Evolutionary conservation across 2,888 invertebrate species (phyloP), one percentile per base, ranked within the genome.

Genomic region (Phymatocera aterrima): DNA sequence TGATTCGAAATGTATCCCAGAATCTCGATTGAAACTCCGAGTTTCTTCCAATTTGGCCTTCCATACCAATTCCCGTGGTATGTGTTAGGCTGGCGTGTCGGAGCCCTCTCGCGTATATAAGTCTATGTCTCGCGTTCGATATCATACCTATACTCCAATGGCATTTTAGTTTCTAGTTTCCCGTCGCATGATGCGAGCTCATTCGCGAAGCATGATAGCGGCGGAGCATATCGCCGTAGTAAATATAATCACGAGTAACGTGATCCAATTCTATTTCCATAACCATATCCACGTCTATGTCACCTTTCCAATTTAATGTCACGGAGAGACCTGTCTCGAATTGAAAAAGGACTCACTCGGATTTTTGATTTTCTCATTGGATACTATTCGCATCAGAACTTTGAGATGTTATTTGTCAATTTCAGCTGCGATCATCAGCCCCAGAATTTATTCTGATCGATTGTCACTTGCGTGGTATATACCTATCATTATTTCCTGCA

Each of bases 141-240:
- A 75, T 57, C 18, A 31, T n/a, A n/a, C n/a, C n/a, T n/a, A n/a
- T 40, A 75, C 57, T 6, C 57, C 43, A 18, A 40, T 34, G 48
- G 31, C 18, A 57, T 75, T 75, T 24, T 57, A 57, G 24, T 24
- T 75, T 60, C 43, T 57, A 57, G 24, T 24, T 75, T 60, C 43
- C 57, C 75, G 57, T 75, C 54, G 75, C 75, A 75, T 75, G 75
- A 57, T 75, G 21, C 40, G 57, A 75, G 8, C 75, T 72, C 75
- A 75, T 75, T 75, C 57, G 57, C 75, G 43, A 75, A 57, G 15
- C 75, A 18, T 75, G 54, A 54, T 72, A 51, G 48, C 18, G 34
- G 24, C 68, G 43, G 15, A 24, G 68, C 40, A 40, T 54, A 54
- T 54, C 6, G 3, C n/a, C 54, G 12, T 54, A 24, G 43, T 15